These are phyloP conservation scores for Malachius bipustulatus DNA, from an alignment of 2,888 invertebrate species.

Conservation along the genomic window DNA sequence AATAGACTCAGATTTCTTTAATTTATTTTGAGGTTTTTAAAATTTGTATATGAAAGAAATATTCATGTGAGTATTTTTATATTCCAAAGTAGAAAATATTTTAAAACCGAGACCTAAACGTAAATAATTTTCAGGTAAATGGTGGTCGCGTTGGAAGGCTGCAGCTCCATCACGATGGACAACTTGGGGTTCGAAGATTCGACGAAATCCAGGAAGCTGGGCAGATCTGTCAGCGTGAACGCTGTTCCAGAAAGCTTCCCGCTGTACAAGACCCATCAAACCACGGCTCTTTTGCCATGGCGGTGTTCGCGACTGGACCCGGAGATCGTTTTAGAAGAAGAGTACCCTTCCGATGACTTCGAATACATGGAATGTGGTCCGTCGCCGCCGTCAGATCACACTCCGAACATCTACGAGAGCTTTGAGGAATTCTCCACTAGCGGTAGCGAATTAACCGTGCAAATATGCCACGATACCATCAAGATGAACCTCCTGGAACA, in stretches of 20 bases:
- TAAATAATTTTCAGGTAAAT: constrained; percentile 28
- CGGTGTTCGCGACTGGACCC: constrained; percentile 28
- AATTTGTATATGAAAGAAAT: too few relatives aligned
- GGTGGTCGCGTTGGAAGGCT: constrained; percentile 29
- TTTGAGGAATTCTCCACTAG: constrained; percentile 56
- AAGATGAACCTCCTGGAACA: constrained; percentile 63
- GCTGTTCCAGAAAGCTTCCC: constrained; percentile 30
- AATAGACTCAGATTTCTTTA: too few relatives aligned
- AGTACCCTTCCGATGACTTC: constrained; percentile 56
- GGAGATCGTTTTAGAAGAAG: constrained; percentile 46
- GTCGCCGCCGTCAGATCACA: constrained; percentile 69
- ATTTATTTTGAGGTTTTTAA: too few relatives aligned
- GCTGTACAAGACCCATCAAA: constrained; percentile 29
- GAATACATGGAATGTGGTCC: constrained; percentile 71
- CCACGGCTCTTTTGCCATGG: constrained; percentile 26
- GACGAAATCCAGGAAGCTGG: constrained; percentile 29
- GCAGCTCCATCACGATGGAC: constrained; percentile 31
- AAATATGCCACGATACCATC: constrained; percentile 61
- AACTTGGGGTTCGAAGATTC: constrained; percentile 35
- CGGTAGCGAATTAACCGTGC: constrained; percentile 55
- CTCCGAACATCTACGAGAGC: constrained; percentile 70
- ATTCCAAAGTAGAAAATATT: too few relatives aligned
- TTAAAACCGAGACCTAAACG: too few relatives aligned
- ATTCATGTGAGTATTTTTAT: too few relatives aligned
- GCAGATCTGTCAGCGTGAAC: constrained; percentile 37